These are phyloP conservation scores for Nanorana parkeri DNA, from an alignment of 2,113 vertebrate species.

Conservation along the genomic window DNA sequence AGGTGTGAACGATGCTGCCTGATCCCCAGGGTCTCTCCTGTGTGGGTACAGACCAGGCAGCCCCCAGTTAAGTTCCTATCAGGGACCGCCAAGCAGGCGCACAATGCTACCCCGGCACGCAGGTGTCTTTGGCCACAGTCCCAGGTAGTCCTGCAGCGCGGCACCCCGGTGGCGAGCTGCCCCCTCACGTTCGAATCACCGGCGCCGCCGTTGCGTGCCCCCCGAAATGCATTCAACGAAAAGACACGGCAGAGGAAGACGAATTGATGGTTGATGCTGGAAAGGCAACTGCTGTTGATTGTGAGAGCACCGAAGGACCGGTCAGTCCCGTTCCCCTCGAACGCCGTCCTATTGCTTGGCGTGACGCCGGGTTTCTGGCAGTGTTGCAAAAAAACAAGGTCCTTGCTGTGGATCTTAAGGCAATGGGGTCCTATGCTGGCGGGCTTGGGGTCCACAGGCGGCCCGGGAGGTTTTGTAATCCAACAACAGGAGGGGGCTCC, in stretches of 20 bases:
- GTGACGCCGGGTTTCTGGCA: constrained; percentile 19
- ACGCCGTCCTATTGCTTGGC: constrained; percentile 34
- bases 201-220: background rate
- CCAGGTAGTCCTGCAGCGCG: background rate
- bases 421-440: constrained; percentile 32
- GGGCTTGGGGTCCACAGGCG: background rate
- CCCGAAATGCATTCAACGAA: constrained; percentile 19
- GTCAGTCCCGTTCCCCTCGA: background rate
- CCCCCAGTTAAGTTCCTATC: constrained; percentile 10
- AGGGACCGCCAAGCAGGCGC: background rate
- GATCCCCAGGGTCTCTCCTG: background rate
- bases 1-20: too few relatives aligned
- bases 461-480: constrained; percentile 51
- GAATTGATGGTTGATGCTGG: background rate
- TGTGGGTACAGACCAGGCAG: background rate
- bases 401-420: constrained; percentile 47
- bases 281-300: constrained; percentile 49
- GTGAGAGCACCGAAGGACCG: background rate
- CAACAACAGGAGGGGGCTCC: constrained; percentile 3
- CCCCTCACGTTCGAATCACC: constrained; percentile 1
- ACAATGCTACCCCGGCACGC: background rate
- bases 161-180: background rate
- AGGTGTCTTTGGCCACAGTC: background rate
- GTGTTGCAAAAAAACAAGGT: constrained; percentile 4
- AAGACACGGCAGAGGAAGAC: constrained; percentile 24